Percentiles rank a stretch among this genome's conserved stretches.
These are phyloP conservation scores for Erethizon dorsatum DNA, from an alignment of 2,797 vertebrate species.

Conservation along the genomic window DNA sequence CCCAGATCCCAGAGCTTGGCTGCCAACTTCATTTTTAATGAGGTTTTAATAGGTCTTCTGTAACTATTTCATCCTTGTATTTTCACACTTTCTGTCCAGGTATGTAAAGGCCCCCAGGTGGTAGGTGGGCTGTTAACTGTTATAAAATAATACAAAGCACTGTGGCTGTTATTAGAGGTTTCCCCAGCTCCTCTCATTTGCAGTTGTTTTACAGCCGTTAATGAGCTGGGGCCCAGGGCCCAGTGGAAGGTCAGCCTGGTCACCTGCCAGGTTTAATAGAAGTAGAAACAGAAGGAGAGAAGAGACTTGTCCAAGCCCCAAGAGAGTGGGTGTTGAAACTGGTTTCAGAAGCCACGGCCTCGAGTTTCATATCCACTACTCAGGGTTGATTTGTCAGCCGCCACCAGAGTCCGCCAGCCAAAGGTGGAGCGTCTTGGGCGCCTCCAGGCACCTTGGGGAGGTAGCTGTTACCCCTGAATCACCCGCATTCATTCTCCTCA, in stretches of 20 bases:
- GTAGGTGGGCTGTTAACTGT: constrained; percentile 69
- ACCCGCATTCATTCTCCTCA: not conserved
- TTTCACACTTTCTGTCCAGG: constrained; percentile 73
- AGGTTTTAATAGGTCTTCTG: constrained; percentile 73
- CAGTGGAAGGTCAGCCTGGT: constrained; percentile 20
- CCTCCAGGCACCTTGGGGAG: not conserved
- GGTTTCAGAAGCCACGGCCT: constrained; percentile 55
- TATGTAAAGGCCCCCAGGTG: constrained; percentile 65
- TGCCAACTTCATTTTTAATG: constrained; percentile 72
- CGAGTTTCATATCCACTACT: constrained; percentile 42
- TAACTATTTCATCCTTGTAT: constrained; percentile 81
- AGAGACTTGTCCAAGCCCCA: constrained; percentile 11
- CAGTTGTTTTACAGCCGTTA: constrained; percentile 48
- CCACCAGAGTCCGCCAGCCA: not conserved
- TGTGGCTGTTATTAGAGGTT: not conserved
- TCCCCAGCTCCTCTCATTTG: constrained; percentile 41
- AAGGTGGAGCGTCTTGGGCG: not conserved
- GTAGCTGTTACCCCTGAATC: not conserved
- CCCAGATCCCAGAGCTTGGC: constrained; percentile 11
- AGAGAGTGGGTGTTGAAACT: constrained; percentile 71
- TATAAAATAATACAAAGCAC: constrained; percentile 52
- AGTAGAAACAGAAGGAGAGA: constrained; percentile 41
- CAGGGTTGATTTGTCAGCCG: not conserved
- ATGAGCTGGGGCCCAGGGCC: constrained; percentile 59
- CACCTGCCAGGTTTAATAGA: constrained; percentile 56